These are phyloP conservation scores for Chrysopa pallens DNA, from an alignment of 1,140 invertebrate species.

Conservation along the genomic window DNA sequence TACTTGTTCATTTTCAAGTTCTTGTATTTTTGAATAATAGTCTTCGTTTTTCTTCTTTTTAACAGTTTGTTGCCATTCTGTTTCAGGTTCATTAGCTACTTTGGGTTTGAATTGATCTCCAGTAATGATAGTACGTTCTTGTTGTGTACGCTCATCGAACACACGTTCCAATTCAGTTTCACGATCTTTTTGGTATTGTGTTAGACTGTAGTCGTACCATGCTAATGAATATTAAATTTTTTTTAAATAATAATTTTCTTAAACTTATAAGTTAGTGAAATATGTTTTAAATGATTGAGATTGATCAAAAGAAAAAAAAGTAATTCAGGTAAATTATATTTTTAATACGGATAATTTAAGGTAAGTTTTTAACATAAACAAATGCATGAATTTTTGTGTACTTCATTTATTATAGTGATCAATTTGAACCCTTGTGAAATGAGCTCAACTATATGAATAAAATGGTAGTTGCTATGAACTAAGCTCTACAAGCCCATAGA, in stretches of 20 bases:
- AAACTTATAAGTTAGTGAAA: no score
- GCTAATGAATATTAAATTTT: constrained; percentile 41
- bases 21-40: constrained; percentile 66
- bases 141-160: constrained; percentile 66
- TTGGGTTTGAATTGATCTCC: constrained; percentile 41
- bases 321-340: no score
- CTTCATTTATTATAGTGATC: no score
- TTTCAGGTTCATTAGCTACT: constrained; percentile 48
- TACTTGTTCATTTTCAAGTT: constrained; percentile 67
- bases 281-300: no score
- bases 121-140: constrained; percentile 34
- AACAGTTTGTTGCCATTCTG: constrained; percentile 69
- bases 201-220: constrained; percentile 80
- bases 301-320: no score
- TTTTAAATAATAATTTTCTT: constrained; percentile 7
- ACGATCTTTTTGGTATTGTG: constrained; percentile 66
- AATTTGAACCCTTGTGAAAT: no score
- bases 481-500: no score
- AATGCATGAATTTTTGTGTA: no score
- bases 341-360: no score
- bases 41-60: constrained; percentile 65
- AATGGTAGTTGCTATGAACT: no score
- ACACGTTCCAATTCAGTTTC: constrained; percentile 69
- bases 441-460: no score
- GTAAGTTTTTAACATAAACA: no score